Evolutionary conservation across 2,888 invertebrate species (phyloP).

Genomic region (Eristalinus sepulchralis): DNA sequence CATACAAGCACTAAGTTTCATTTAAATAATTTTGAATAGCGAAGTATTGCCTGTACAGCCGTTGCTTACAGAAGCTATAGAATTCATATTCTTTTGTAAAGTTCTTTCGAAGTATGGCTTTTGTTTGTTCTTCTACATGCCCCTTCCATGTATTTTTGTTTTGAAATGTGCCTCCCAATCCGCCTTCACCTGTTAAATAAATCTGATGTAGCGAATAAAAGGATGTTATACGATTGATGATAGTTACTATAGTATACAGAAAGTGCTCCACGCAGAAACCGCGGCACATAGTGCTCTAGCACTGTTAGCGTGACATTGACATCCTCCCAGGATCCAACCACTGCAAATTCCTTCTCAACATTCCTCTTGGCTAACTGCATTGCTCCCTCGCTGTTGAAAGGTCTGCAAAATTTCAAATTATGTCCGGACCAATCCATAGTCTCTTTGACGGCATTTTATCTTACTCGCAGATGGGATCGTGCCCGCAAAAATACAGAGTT

Average conservation of each 20-base stretch:
- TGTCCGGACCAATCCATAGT: not conserved
- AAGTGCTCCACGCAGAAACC: conserved; percentile 89
- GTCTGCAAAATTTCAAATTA: conserved; percentile 82
- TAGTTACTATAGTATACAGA: conserved; percentile 88
- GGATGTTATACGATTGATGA: conserved; percentile 75
- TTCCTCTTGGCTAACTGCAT: conserved; percentile 90
- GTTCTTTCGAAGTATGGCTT: conserved; percentile 70
- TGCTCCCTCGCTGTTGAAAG: conserved; percentile 90
- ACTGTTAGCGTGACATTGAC: conserved; percentile 91
- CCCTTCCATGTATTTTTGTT: conserved; percentile 76
- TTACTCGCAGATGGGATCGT: conserved; percentile 89
- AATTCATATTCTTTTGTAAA: conserved; percentile 75
- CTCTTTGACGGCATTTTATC: conserved; percentile 75
- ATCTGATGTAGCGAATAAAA: not conserved
- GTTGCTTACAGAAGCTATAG: conserved; percentile 77
- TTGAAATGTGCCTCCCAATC: conserved; percentile 14
- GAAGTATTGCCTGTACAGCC: conserved; percentile 77
- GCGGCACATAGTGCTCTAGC: conserved; percentile 88
- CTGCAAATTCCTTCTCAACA: conserved; percentile 91
- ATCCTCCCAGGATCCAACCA: conserved; percentile 92
- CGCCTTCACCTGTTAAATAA: conserved; percentile 22
- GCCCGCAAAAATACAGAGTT: conserved; percentile 93
- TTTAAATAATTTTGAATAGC: conserved; percentile 72
- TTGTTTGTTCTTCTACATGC: conserved; percentile 71
- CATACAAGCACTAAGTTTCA: not conserved